Evolutionary conservation across 2,113 vertebrate genomes (phyloP).

Genomic region (Macaca mulatta): DNA sequence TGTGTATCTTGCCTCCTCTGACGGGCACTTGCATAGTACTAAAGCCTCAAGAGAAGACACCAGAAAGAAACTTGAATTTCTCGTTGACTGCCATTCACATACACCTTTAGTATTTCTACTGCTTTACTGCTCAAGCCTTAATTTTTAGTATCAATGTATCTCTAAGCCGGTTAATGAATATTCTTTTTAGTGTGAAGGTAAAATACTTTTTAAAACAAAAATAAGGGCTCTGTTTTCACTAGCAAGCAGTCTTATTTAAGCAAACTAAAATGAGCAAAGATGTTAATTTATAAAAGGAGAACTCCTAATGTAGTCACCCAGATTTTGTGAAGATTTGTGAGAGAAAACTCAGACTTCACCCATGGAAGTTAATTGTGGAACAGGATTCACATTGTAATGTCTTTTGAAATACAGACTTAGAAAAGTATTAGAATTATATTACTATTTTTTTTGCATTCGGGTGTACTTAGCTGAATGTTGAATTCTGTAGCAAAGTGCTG

Average conservation of each 20-base stretch:
- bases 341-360: not conserved
- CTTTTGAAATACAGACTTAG: not conserved
- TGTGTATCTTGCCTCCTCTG: not conserved
- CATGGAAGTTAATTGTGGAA: not conserved
- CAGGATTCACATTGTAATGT: not conserved
- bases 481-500: not conserved
- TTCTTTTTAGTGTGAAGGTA: not conserved
- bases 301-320: not conserved
- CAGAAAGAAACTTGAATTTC: conserved; percentile 5
- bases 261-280: not conserved
- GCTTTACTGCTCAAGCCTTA: not conserved
- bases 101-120: not conserved
- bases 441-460: not conserved
- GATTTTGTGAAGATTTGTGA: not conserved
- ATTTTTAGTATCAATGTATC: not conserved
- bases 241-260: not conserved
- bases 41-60: not conserved
- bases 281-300: not conserved
- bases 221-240: not conserved
- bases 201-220: not conserved
- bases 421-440: not conserved
- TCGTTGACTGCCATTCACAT: not conserved
- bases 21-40: not conserved
- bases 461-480: not conserved
- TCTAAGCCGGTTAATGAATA: not conserved